Conservation (phyloP, 1,140 invertebrate genomes). For the Bombus haemorrhoidalis region DNA sequence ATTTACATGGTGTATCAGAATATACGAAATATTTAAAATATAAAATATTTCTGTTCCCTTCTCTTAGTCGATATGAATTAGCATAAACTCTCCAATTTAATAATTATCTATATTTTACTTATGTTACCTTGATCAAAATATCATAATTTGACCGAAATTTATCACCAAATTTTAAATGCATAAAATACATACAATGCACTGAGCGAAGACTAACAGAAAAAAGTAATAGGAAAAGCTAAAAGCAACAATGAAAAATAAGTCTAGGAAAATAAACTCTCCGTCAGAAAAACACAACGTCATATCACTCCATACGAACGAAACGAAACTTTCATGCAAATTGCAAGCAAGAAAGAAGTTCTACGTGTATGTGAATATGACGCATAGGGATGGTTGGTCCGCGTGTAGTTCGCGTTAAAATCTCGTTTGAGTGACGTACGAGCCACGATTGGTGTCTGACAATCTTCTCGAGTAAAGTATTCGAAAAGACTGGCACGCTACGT, state of each 20-base stretch:
- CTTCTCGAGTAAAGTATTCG: neutral
- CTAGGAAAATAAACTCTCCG: neutral
- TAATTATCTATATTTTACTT: too few species aligned
- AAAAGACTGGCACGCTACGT: neutral
- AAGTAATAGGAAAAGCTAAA: neutral
- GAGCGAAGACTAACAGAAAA: too few species aligned
- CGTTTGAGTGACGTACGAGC: conserved; percentile 13
- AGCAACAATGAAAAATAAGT: neutral
- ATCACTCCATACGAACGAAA: neutral
- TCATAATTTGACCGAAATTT: neutral
- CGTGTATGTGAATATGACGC: neutral
- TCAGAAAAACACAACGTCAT: neutral
- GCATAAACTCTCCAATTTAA: too few species aligned
- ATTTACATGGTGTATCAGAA: neutral
- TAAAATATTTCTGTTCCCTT: neutral
- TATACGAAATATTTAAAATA: neutral
- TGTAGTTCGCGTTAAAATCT: neutral
- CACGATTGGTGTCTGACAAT: conserved; percentile 16
- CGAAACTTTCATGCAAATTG: neutral
- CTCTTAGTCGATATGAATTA: neutral
- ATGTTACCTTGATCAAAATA: too few species aligned
- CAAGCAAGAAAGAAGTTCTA: neutral
- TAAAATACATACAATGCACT: neutral
- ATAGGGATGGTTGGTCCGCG: neutral
- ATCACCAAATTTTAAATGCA: neutral